These are phyloP conservation scores for Laothoe populi DNA, from an alignment of 2,888 invertebrate genomes.

Conservation along the genomic window DNA sequence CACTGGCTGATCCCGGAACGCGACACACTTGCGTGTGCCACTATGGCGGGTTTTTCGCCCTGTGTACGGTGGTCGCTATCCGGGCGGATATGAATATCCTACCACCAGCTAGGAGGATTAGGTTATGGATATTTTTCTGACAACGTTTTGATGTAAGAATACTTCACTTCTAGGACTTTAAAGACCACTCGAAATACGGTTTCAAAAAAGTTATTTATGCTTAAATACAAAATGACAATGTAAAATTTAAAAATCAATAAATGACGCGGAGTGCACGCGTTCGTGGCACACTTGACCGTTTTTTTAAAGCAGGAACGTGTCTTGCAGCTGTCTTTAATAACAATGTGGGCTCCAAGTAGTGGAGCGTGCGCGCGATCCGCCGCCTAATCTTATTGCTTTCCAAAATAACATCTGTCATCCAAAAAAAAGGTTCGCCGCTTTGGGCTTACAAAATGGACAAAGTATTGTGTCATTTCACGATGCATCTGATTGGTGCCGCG, in stretches of 20 bases:
- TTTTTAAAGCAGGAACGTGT: conserved; percentile 57
- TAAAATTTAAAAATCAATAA: neutral
- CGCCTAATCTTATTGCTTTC: conserved; percentile 60
- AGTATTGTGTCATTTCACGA: neutral
- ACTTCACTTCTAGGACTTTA: too few relatives aligned
- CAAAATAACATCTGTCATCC: conserved; percentile 58
- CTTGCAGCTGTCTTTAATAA: conserved; percentile 74
- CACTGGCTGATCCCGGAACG: too few relatives aligned
- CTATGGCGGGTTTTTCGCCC: too few relatives aligned
- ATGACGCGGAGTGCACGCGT: neutral
- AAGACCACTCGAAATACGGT: too few relatives aligned
- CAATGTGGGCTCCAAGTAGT: conserved; percentile 63
- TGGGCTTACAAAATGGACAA: neutral
- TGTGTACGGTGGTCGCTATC: too few relatives aligned
- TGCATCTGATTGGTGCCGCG: neutral
- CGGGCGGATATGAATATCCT: too few relatives aligned
- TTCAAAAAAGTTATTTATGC: neutral
- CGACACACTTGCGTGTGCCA: too few relatives aligned
- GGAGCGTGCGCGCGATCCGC: conserved; percentile 51
- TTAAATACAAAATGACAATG: neutral
- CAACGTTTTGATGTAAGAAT: too few relatives aligned
- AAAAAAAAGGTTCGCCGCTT: conserved; percentile 34
- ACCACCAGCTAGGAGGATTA: too few relatives aligned
- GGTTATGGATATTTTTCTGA: too few relatives aligned
- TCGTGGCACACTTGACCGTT: conserved; percentile 29